Conservation (phyloP, 1,140 invertebrate genomes). For the Cephus cinctus region DNA sequence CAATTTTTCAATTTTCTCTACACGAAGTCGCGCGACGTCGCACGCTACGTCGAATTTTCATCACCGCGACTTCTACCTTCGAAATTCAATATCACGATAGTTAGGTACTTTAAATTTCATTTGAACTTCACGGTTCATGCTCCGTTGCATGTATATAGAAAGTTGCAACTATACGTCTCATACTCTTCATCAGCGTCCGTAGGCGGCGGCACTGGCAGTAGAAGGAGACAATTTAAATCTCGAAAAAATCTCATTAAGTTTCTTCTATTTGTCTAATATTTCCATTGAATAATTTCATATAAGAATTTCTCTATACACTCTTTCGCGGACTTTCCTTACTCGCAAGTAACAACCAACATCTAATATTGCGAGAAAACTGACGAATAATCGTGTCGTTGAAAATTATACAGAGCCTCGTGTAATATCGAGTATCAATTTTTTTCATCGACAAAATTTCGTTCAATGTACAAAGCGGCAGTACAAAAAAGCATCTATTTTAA, state of each 20-base stretch:
- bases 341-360: no score
- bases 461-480: no score
- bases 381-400: no score
- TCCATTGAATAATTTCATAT: not conserved
- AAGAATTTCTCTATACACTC: not conserved
- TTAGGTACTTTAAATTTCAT: slow-evolving; percentile 10
- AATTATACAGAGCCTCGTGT: no score
- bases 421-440: no score
- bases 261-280: not conserved
- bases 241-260: not conserved
- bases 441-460: no score
- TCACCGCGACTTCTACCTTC: not conserved
- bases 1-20: slow-evolving; percentile 31
- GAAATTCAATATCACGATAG: slow-evolving; percentile 11
- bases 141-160: not conserved
- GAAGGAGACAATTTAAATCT: no score
- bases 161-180: not conserved
- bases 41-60: slow-evolving; percentile 3
- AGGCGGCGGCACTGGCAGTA: no score
- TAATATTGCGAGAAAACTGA: no score
- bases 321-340: no score
- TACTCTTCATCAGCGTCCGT: no score
- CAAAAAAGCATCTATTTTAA: no score
- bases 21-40: slow-evolving; percentile 7
- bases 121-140: not conserved